Evolutionary conservation across 37 sponge, comb jelly and placozoan genomes (phyloP), one percentile per base, ranked within the genome.

Genomic region (Spongilla lacustris): DNA sequence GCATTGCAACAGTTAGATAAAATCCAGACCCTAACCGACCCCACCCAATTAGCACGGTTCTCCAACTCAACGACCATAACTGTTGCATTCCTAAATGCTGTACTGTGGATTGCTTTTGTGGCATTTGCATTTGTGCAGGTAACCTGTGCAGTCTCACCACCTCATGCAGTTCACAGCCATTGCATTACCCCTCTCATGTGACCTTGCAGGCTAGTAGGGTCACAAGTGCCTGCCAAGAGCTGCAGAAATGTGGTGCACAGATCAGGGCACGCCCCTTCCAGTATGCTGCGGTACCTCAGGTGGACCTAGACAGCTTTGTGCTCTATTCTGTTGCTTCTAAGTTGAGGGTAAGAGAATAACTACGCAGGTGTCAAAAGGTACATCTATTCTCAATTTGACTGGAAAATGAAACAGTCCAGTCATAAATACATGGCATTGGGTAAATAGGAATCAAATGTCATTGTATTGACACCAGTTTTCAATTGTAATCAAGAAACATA

Each of bases 271-370:
- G 93, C 68, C 93, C 93, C 49, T 83, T 89, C 25, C 90, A 82
- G 50, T 93, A 93, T 78, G 73, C 31, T 13, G n/a, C 78, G 34
- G 70, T 84, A 11, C 77, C 90, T 27, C 93, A 93, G 79, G 24
- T 86, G 25, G 93, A 93, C 6, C 71, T 93, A 25, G 93, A 93
- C 72, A 89, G 90, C 76, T 90, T 75, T 71, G 50, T 81, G 29
- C 68, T 70, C 29, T 84, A 85, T 49, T 77, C 82, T 0, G 50
- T 75, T 36, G 77, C 91, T 28, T 78, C 81, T 36, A 85, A 30
- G 28, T 58, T 90, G 58, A 80, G 86, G 72, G 91, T 84, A 32
- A 79, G 88, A 46, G 46, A 46, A 10, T 4, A 46, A 10, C 8
- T 8, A 46, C 4, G 8, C 46, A 4, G 46, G 46, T 8, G 4